Percentiles rank a stretch among this genome's conserved stretches.
These are phyloP conservation scores for Pollimyrus isidori DNA, from an alignment of 2,113 vertebrate genomes.

Conservation along the genomic window DNA sequence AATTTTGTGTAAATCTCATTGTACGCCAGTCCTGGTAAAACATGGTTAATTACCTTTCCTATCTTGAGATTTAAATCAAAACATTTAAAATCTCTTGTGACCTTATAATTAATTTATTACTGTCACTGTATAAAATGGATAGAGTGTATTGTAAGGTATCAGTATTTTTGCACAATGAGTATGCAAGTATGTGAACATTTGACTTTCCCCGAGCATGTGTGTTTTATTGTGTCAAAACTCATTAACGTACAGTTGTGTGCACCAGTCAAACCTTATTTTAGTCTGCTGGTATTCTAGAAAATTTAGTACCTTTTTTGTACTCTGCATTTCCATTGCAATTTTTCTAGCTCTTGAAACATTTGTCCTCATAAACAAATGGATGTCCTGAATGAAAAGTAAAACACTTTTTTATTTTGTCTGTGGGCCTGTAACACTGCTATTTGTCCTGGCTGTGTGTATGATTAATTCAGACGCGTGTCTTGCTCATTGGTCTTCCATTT, in stretches of 20 bases:
- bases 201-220: background rate
- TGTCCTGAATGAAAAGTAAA: background rate
- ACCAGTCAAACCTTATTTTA: background rate
- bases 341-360: constrained; percentile 25
- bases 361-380: background rate
- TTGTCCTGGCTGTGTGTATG: background rate
- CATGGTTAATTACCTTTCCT: background rate
- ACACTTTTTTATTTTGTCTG: background rate
- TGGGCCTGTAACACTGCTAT: background rate
- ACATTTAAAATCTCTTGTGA: background rate
- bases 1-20: background rate
- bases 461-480: background rate
- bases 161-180: background rate
- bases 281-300: constrained; percentile 8
- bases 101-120: background rate
- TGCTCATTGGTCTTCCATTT: background rate
- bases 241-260: background rate
- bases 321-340: constrained; percentile 10
- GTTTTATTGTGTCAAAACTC: constrained; percentile 15
- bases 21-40: background rate
- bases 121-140: too few species aligned
- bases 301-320: constrained; percentile 20
- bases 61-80: background rate
- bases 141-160: background rate
- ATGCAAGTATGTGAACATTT: background rate